These are phyloP conservation scores for Thunnus albacares DNA, from an alignment of 2,797 vertebrate species.

Conservation along the genomic window DNA sequence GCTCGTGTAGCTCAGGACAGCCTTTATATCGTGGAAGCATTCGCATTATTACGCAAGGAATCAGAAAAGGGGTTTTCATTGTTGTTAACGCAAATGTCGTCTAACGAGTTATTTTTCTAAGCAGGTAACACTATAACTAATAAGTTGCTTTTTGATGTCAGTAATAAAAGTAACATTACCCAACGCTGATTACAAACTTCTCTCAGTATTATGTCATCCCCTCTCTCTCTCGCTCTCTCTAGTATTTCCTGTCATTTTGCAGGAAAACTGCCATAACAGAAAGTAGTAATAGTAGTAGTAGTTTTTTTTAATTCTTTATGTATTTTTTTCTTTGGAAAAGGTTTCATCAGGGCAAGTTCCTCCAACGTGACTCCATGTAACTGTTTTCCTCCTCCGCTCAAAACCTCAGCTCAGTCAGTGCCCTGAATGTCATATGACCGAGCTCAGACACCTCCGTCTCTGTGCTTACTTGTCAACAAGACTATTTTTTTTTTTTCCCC, in stretches of 20 bases:
- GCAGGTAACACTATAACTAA: no score
- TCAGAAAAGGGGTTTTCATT: no score
- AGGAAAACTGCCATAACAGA: not conserved
- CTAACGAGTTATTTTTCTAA: no score
- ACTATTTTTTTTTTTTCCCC: not conserved
- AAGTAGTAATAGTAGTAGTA: not conserved
- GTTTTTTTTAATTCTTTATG: not conserved
- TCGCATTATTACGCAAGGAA: no score
- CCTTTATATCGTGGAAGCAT: no score
- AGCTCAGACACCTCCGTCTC: constrained; percentile 39
- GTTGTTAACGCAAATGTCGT: no score
- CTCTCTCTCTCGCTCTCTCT: not conserved
- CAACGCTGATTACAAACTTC: no score
- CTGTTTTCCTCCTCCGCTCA: constrained; percentile 42
- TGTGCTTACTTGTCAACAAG: constrained; percentile 17
- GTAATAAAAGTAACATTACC: no score
- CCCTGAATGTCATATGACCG: constrained; percentile 61
- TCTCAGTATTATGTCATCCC: not conserved
- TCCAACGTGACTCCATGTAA: constrained; percentile 50
- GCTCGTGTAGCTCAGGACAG: no score
- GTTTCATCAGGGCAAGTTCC: constrained; percentile 40
- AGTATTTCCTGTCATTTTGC: not conserved
- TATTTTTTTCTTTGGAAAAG: constrained; percentile 16
- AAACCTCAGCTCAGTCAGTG: constrained; percentile 47
- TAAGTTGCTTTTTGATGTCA: no score